Evolutionary conservation across 2,113 vertebrate genomes (phyloP).

Genomic region (Leucosticte australis): DNA sequence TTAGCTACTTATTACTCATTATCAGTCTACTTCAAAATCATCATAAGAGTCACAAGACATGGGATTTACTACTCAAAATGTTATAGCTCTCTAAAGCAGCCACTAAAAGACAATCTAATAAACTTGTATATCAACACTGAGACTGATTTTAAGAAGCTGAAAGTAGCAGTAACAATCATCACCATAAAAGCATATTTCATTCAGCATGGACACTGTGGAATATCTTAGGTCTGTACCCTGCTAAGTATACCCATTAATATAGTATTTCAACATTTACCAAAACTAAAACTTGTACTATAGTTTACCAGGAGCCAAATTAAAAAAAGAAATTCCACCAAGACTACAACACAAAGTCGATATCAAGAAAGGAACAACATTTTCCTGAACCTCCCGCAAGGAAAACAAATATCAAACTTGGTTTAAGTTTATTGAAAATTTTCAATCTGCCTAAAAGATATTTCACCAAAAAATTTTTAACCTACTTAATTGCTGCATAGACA

Average conservation of each 20-base stretch:
- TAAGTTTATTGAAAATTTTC: neutral
- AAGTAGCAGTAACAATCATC: neutral
- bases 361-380: neutral
- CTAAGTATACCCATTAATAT: neutral
- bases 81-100: neutral
- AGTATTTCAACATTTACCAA: neutral
- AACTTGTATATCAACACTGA: neutral
- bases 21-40: neutral
- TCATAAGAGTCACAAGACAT: neutral
- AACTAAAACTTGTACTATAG: neutral
- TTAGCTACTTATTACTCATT: neutral
- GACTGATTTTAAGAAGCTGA: neutral
- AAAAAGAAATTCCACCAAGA: neutral
- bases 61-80: neutral
- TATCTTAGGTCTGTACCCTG: neutral
- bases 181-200: neutral
- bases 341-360: neutral
- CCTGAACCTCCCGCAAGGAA: neutral
- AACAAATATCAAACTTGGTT: neutral
- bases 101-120: neutral
- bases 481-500: neutral
- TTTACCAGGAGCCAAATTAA: neutral
- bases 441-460: neutral
- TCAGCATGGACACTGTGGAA: neutral
- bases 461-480: neutral